Base-by-base conservation (phyloP, 2,113 vertebrate species). In the Sciurus niger region DNA sequence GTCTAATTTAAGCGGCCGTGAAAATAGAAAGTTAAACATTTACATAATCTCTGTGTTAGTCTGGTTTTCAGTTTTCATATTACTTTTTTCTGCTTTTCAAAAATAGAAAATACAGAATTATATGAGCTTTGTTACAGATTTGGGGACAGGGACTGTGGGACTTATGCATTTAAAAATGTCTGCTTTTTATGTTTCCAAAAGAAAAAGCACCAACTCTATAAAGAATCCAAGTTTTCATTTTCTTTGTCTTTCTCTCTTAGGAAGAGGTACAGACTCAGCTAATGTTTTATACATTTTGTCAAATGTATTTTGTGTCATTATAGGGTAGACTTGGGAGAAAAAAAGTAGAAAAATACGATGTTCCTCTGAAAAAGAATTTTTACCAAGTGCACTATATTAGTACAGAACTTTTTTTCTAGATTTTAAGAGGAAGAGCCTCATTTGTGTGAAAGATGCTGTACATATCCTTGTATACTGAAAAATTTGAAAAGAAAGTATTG, bases 341-440 rank as follows among this genome's bases (percentile, higher is more conserved):
- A 67, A 72, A 9, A 48, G 30, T 28, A 72, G 48, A 34, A 89
- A 96, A 96, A 82, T 67, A 32, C 74, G 60, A 78, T 91, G 13
- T 90, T 93, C 53, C 74, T 76, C 40, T 83, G 83, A 87, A 96
- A 83, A 37, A 83, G 58, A 74, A 74, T 30, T 86, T 92, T 97
- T 90, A 77, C n/a, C 80, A 82, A 96, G 34, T 85, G 86, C 5
- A 34, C 60, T 90, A 85, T 90, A 85, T 95, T 87, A 94, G 14
- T 65, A 28, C 63, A 58, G 77, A 55, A 34, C 63, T 43, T 94
- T n/a, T 40, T 87, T 91, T 67, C 40, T 20, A 89, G 34, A 70
- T 79, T 25, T 70, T 93, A 53, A 77, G 48, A 32, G 67, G n/a
- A 68, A 90, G 58, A 89, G 48, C 13, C 18, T 17, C 20, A 63